phyloP scores from a whole-genome alignment of 2,113 vertebrate genomes.

The Mesoclemmys tuberculata region DNA sequence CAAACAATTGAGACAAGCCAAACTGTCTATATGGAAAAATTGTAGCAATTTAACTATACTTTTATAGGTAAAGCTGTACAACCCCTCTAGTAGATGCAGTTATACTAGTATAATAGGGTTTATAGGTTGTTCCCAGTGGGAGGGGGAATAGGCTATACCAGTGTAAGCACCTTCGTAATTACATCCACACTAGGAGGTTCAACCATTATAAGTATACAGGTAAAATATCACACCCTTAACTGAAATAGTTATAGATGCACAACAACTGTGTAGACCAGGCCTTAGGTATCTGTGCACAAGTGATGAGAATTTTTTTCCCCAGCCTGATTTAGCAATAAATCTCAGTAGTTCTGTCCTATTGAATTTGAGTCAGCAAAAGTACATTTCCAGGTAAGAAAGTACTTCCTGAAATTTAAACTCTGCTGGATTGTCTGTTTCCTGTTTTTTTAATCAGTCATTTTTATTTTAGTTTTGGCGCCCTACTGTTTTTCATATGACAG shows the following conservation, averaged over 20 bases:
- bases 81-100: neutral
- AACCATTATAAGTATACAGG: neutral
- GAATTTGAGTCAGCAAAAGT: neutral
- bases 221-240: neutral
- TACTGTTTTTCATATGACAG: neutral
- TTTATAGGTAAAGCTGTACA: neutral
- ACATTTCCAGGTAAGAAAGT: slow-evolving; percentile 18
- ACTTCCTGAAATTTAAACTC: neutral
- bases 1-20: accelerated
- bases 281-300: neutral
- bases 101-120: neutral
- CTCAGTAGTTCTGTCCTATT: neutral
- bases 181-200: neutral
- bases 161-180: neutral
- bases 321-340: neutral
- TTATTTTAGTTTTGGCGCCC: neutral
- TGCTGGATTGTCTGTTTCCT: neutral
- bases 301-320: neutral
- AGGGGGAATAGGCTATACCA: neutral
- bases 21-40: neutral
- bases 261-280: neutral
- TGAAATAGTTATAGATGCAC: neutral
- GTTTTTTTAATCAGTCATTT: neutral
- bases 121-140: neutral
- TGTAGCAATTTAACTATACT: neutral